Conservation (phyloP, 2,888 invertebrate genomes). For the Isotomurus palustris region DNA sequence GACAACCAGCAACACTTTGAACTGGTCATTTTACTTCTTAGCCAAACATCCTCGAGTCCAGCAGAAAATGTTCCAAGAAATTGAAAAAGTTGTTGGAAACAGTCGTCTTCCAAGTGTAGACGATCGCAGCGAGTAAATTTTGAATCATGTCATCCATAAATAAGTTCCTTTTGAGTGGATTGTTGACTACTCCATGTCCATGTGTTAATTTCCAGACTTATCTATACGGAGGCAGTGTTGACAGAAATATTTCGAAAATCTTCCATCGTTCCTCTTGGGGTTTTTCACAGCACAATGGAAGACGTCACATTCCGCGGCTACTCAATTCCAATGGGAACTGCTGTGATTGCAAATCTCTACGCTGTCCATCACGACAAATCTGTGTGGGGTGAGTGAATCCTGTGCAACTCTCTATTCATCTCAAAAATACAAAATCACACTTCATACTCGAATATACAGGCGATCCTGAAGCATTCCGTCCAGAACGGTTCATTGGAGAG, state of each 20-base stretch:
- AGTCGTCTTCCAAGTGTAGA: constrained; percentile 19
- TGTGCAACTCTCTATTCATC: too few relatives aligned
- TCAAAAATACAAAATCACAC: too few relatives aligned
- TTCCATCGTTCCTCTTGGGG: constrained; percentile 25
- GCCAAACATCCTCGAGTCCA: constrained; percentile 20
- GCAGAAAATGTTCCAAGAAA: constrained; percentile 22
- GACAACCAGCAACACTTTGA: constrained; percentile 30
- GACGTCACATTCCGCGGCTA: constrained; percentile 24
- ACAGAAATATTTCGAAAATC: constrained; percentile 30
- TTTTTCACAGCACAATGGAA: constrained; percentile 31
- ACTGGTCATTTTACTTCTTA: constrained; percentile 25
- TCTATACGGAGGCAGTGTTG: constrained; percentile 31
- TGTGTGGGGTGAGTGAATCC: constrained; percentile 22
- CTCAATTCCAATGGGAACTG: constrained; percentile 31
- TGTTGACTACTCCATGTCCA: too few relatives aligned
- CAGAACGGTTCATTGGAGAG: constrained; percentile 28
- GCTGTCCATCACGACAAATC: constrained; percentile 23
- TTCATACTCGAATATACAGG: too few relatives aligned
- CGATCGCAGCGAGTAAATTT: constrained; percentile 27
- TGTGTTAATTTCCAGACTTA: too few relatives aligned
- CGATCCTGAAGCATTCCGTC: constrained; percentile 32
- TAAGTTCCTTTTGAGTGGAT: too few relatives aligned
- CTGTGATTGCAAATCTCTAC: constrained; percentile 30
- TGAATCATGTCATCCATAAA: too few relatives aligned
- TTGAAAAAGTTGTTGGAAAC: constrained; percentile 26